Base-by-base conservation (phyloP, 2,797 vertebrate genomes). In the Gymnoscopelus microlampas region DNA sequence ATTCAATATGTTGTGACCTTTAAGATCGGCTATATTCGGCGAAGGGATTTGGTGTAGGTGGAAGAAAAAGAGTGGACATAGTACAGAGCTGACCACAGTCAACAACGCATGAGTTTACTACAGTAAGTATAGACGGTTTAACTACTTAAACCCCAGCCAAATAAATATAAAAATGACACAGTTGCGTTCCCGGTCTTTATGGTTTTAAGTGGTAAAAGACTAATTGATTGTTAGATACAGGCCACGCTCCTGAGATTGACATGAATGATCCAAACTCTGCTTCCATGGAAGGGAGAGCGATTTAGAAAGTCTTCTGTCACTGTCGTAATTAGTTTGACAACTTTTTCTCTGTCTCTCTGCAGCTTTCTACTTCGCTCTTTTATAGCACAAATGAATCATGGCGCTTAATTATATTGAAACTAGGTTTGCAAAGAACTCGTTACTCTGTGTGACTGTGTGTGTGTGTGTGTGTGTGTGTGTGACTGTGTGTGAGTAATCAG, bases 341-440 rank as follows among this genome's bases (percentile, higher is more conserved):
- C 63, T 24, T 79, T 76, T 70, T 53, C 39, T 10, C 39, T 7
- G 7, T 44, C 51, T 32, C 39, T 44, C 39, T 44, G 2, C 19
- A 15, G 8, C 53, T 23, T 9, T 55, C 4, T 23, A n/a, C n/a
- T 70, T 48, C 48, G 61, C 39, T 23, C 71, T 56, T 60, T 51
- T 15, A 13, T 32, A 74, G 64, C 67, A 73, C 59, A 76, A 74
- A 79, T 65, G 84, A 85, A 78, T 84, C 59, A 81, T 53, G 68
- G 80, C 65, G 71, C 86, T 86, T 85, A 85, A 90, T 89, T 84
- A 87, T 89, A 89, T 78, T 84, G 82, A 81, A 86, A 86, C 73
- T 86, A 87, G 71, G 76, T 82, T 76, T 62, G 55, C 39, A 61
- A 68, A 44, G n/a, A 68, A 59, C 50, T 61, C 61, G 29, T 32